Conservation (phyloP, 2,113 vertebrate species). For the Hippoglossus stenolepis region DNA sequence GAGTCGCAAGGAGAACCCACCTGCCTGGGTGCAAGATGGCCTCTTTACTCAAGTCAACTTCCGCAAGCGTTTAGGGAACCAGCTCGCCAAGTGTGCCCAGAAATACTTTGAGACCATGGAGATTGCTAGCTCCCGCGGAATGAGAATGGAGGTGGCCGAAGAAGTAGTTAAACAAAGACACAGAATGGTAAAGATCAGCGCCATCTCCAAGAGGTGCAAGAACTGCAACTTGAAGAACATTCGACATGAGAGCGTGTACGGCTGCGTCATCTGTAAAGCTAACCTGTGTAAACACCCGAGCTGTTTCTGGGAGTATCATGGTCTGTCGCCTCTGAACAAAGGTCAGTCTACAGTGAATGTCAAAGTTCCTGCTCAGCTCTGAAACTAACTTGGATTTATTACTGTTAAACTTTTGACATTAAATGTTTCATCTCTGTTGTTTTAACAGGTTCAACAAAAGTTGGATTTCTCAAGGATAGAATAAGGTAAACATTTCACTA, state of each 20-base stretch:
- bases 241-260: conserved; percentile 74
- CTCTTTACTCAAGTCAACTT: conserved; percentile 81
- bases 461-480: conserved; percentile 72
- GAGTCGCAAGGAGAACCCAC: conserved; percentile 79
- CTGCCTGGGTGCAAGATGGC: conserved; percentile 77
- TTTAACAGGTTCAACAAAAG: conserved; percentile 71
- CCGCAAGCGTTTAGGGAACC: conserved; percentile 79
- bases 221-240: conserved; percentile 74
- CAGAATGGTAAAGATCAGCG: conserved; percentile 69
- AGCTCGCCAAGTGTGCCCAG: conserved; percentile 76
- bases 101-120: conserved; percentile 38
- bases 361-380: background rate
- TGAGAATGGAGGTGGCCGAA: background rate
- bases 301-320: conserved; percentile 83
- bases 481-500: conserved; percentile 64
- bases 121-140: conserved; percentile 12
- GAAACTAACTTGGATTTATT: background rate
- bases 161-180: conserved; percentile 53
- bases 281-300: conserved; percentile 74
- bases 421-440: background rate
- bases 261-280: conserved; percentile 71
- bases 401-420: background rate
- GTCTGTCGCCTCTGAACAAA: conserved; percentile 52
- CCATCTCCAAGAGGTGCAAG: conserved; percentile 71
- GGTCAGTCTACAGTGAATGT: conserved; percentile 47